Base-by-base conservation (phyloP, 1,140 invertebrate species). In the Drosophila neocordata region DNA sequence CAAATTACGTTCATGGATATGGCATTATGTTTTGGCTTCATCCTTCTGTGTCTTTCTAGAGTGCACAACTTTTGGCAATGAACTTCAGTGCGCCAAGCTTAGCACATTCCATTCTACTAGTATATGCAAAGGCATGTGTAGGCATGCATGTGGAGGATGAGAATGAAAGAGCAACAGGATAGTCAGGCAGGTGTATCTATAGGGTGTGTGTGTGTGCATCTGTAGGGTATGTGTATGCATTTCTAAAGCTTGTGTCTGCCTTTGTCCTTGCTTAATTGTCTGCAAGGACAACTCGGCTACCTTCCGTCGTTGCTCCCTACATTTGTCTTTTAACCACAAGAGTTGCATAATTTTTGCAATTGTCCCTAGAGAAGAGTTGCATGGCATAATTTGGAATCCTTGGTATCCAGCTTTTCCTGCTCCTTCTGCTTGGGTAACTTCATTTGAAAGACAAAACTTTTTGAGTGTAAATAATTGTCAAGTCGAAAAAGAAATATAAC, bases 391-490 rank as follows among this genome's bases (percentile, higher is more conserved):
- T 69, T 69, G 61, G 18, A 38, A 15, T 18, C 18, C 22, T 24
- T 24, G 4, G 44, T 65, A 58, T 6, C 9, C 13, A 7, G 35
- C 15, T 35, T 13, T 15, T 38, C 22, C 51, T 41, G 11, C 9
- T 56, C 6, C 24, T 57, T 31, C 34, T 51, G 53, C 53, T 24
- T 59, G 62, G 34, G 62, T 81, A 82, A 82, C 79, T 82, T 82
- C 79, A 82, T 82, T 83, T 84, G 65, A 69, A 81, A 81, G 77
- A 68, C 59, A 64, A 85, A 87, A 87, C 70, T 48, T 48, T 82
- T 87, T 73, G 74, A 85, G 82, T 85, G 82, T 85, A 85, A 85
- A 87, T 85, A 85, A 85, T 85, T 87, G 82, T 87, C 83, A 74
- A 83, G 62, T 48, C 0, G 2, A 20, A 48, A 48, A 48, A 48